A percentile compares a stretch with the other conserved stretches of the same genome.
phyloP scores from a whole-genome alignment of 2,888 invertebrate genomes.

The Chrysomela aeneicollis region DNA sequence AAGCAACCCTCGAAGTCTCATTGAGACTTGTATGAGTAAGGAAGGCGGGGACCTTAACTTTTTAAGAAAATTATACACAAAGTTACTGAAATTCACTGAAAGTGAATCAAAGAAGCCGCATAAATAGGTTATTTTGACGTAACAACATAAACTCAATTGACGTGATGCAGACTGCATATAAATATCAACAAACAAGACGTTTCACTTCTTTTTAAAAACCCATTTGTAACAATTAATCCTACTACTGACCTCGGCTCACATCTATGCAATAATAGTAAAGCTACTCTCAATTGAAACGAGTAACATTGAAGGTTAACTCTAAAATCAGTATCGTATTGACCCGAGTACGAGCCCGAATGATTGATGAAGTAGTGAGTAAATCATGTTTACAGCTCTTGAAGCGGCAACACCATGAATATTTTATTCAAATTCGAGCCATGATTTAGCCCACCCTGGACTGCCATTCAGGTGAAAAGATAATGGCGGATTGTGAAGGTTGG shows the following conservation, averaged over 20 bases:
- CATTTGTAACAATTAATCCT: not conserved
- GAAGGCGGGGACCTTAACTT: no score
- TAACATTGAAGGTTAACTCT: conserved; percentile 10
- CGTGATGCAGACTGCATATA: not conserved
- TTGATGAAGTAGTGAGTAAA: conserved; percentile 19
- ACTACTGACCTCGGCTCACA: conserved; percentile 6
- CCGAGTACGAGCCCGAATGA: conserved; percentile 9
- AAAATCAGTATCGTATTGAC: conserved; percentile 8
- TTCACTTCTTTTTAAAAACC: not conserved
- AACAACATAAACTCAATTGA: not conserved
- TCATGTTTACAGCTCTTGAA: conserved; percentile 8
- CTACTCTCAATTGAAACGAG: conserved; percentile 15
- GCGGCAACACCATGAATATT: conserved; percentile 16
- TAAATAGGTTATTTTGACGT: not conserved
- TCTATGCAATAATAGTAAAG: conserved; percentile 5
- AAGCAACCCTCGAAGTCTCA: no score
- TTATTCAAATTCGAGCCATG: conserved; percentile 10
- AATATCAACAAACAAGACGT: not conserved
- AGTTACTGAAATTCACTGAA: no score
- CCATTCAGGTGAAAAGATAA: not conserved
- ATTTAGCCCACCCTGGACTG: conserved; percentile 14
- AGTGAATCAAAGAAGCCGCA: no score
- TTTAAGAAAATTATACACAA: no score
- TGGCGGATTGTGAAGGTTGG: no score
- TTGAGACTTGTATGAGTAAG: no score